Evolutionary conservation across 2,888 invertebrate genomes (phyloP).

Genomic region (Papilio elwesi): DNA sequence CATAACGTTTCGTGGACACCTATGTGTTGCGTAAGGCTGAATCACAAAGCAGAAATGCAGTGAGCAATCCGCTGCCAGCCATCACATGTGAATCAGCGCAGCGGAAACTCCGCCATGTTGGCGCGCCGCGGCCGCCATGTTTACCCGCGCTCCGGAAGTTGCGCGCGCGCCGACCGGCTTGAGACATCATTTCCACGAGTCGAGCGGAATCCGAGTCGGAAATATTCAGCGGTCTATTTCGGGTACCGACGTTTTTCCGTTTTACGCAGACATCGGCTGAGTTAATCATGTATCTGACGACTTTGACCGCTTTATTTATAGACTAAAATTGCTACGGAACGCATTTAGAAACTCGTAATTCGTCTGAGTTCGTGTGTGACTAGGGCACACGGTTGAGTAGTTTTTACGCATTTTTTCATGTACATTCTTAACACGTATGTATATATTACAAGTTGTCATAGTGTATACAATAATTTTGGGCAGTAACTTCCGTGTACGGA

Average conservation of each 20-base stretch:
- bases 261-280: constrained; percentile 74
- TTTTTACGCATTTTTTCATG: constrained; percentile 16
- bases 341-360: constrained; percentile 66
- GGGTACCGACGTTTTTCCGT: constrained; percentile 78
- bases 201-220: constrained; percentile 74
- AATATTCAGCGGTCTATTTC: constrained; percentile 77
- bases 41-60: constrained; percentile 80
- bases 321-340: constrained; percentile 65
- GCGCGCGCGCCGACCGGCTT: constrained; percentile 81
- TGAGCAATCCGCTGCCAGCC: constrained; percentile 75
- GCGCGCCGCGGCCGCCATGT: constrained; percentile 72
- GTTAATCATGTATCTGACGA: constrained; percentile 78
- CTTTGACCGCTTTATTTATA: constrained; percentile 71
- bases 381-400: constrained; percentile 33
- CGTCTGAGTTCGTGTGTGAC: constrained; percentile 58
- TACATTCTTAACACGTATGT: constrained; percentile 2
- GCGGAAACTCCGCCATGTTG: constrained; percentile 83
- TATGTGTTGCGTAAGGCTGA: constrained; percentile 78
- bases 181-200: constrained; percentile 77
- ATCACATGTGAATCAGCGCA: constrained; percentile 79
- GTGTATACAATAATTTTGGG: constrained; percentile 3
- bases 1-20: constrained; percentile 65
- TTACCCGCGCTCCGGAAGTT: constrained; percentile 82
- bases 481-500: constrained; percentile 22
- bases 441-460: background rate